These are phyloP conservation scores for Leucania comma DNA, from an alignment of 2,888 invertebrate genomes.

Conservation along the genomic window DNA sequence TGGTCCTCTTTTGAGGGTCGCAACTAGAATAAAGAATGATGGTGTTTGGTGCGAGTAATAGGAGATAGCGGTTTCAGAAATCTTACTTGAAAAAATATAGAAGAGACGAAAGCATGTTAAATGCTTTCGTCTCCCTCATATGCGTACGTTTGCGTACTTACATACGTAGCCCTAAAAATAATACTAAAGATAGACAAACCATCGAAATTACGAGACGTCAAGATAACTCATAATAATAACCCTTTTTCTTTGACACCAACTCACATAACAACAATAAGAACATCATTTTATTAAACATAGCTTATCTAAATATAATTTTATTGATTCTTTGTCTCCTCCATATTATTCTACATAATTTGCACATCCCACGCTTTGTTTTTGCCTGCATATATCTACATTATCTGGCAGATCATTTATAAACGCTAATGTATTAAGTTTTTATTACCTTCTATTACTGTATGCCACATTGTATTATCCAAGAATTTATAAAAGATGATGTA, in stretches of 20 bases:
- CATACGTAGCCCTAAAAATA: too few relatives aligned
- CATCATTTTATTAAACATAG: slow-evolving; percentile 2
- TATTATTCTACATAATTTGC: slow-evolving; percentile 22
- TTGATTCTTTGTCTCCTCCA: slow-evolving; percentile 25
- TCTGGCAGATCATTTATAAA: slow-evolving; percentile 34
- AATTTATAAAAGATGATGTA: slow-evolving; percentile 25
- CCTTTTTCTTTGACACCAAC: neutral
- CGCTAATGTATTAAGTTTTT: slow-evolving; percentile 45
- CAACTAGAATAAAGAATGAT: slow-evolving; percentile 78
- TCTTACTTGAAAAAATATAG: too few relatives aligned
- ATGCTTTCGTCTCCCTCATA: too few relatives aligned
- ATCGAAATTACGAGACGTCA: neutral
- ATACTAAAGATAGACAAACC: too few relatives aligned
- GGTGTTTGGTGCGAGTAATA: slow-evolving; percentile 53
- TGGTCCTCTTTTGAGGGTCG: slow-evolving; percentile 78
- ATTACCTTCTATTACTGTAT: slow-evolving; percentile 33
- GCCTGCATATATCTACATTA: slow-evolving; percentile 16
- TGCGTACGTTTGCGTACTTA: too few relatives aligned
- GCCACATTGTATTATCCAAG: slow-evolving; percentile 23
- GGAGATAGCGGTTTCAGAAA: slow-evolving; percentile 37
- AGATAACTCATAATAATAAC: neutral
- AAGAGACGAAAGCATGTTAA: too few relatives aligned
- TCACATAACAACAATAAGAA: neutral
- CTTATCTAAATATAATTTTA: neutral
- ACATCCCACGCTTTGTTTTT: slow-evolving; percentile 40